These are phyloP conservation scores for Scyliorhinus canicula DNA, from an alignment of 2,797 vertebrate genomes.

Conservation along the genomic window DNA sequence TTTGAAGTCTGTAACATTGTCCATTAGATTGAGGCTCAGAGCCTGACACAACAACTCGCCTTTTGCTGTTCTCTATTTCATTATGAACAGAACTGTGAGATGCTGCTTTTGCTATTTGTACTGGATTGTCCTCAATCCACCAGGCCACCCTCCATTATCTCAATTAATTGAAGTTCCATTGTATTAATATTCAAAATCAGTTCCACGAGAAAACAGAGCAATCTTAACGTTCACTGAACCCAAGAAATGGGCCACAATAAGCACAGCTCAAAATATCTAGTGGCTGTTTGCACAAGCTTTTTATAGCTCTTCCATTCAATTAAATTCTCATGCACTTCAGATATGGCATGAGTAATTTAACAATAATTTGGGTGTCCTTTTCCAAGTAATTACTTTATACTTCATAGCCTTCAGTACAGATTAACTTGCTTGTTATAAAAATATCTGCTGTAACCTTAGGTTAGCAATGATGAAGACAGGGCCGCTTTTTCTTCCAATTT, in stretches of 20 bases:
- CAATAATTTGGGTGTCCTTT: conserved; percentile 21
- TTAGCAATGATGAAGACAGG: background rate
- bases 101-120: background rate
- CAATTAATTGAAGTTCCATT: background rate
- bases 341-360: conserved; percentile 35
- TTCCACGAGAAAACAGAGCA: background rate
- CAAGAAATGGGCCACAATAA: background rate
- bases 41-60: background rate
- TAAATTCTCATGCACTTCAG: background rate
- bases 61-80: background rate
- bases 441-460: background rate
- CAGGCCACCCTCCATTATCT: background rate
- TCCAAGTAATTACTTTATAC: conserved; percentile 12
- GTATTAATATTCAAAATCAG: background rate
- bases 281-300: conserved; percentile 21
- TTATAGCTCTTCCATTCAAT: conserved; percentile 22
- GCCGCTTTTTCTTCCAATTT: background rate
- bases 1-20: background rate
- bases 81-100: background rate
- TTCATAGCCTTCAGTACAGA: conserved; percentile 16
- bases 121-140: background rate
- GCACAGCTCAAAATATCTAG: background rate
- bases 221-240: background rate
- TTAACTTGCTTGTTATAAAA: conserved; percentile 18
- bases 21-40: background rate